These are phyloP conservation scores for Diachasma alloeum DNA, from an alignment of 1,140 invertebrate species.

Conservation along the genomic window DNA sequence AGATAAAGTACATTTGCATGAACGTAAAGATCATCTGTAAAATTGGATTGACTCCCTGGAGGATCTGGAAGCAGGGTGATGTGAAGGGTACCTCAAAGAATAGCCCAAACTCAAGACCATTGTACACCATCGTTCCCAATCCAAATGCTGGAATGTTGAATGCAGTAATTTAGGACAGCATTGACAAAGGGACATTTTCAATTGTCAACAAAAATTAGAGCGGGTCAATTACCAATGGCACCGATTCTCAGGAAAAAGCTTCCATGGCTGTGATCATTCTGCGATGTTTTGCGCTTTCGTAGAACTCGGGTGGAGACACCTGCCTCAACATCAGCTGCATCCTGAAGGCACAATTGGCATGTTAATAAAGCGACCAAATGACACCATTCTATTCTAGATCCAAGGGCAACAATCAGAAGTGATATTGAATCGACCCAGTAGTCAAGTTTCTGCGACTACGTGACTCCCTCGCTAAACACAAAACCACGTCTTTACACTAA, in stretches of 20 bases:
- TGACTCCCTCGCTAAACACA: not conserved
- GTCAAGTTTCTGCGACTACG: not conserved
- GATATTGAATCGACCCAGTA: not conserved
- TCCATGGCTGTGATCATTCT: slow-evolving; percentile 92
- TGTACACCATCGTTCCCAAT: slow-evolving; percentile 96
- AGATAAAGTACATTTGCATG: slow-evolving; percentile 99
- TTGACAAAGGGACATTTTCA: not conserved
- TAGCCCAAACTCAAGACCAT: slow-evolving; percentile 92
- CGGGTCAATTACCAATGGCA: slow-evolving; percentile 82
- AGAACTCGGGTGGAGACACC: slow-evolving; percentile 72
- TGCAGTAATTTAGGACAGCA: not conserved
- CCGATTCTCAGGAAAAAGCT: slow-evolving; percentile 96
- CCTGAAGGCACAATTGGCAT: slow-evolving; percentile 46
- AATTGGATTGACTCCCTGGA: slow-evolving; percentile 89
- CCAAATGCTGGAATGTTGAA: slow-evolving; percentile 83
- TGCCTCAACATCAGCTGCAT: slow-evolving; percentile 74
- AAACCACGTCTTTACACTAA: not conserved
- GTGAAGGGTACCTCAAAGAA: slow-evolving; percentile 91
- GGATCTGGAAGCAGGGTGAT: slow-evolving; percentile 88
- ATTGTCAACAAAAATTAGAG: not conserved
- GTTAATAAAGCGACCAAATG: not conserved
- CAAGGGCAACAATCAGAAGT: not conserved
- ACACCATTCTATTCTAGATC: slow-evolving; percentile 12
- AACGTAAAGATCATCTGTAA: slow-evolving; percentile 97
- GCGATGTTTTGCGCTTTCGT: slow-evolving; percentile 88